Percentiles rank a stretch among this genome's conserved stretches.
Evolutionary conservation across 2,888 invertebrate genomes (phyloP).

Genomic region (Agonum fuliginosum): DNA sequence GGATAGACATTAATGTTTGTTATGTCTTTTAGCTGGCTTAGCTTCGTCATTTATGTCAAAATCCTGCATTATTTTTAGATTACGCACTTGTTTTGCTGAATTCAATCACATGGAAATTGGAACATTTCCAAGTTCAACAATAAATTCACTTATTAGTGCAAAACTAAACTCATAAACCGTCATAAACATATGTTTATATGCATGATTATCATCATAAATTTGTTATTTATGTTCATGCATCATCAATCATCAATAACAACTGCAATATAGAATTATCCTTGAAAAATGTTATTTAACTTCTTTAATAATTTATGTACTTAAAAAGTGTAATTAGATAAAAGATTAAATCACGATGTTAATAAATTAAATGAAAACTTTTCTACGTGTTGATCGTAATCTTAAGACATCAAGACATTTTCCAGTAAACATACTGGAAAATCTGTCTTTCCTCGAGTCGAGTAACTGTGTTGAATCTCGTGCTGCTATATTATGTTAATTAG

Average conservation of each 20-base stretch:
- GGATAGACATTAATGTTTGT: neutral
- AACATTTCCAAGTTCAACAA: neutral
- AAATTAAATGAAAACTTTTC: neutral
- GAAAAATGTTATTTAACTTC: no score
- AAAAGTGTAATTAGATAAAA: no score
- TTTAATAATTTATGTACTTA: no score
- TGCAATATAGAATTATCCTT: no score
- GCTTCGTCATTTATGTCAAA: neutral
- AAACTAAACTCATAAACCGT: neutral
- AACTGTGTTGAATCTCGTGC: neutral
- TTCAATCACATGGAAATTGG: neutral
- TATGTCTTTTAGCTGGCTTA: slow-evolving; percentile 1
- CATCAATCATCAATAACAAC: no score
- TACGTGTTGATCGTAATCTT: neutral
- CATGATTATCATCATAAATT: no score
- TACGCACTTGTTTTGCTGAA: neutral
- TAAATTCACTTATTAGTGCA: slow-evolving; percentile 17
- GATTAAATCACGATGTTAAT: neutral
- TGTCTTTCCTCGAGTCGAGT: no score
- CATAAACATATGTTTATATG: no score
- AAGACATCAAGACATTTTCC: neutral
- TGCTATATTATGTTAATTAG: slow-evolving; percentile 4
- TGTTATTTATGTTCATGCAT: no score
- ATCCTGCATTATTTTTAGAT: slow-evolving; percentile 3
- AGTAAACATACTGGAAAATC: slow-evolving; percentile 14